Percentiles rank a stretch among this genome's conserved stretches.
These are phyloP conservation scores for Campopleginae sp. DNA, from an alignment of 2,888 invertebrate genomes.

Conservation along the genomic window DNA sequence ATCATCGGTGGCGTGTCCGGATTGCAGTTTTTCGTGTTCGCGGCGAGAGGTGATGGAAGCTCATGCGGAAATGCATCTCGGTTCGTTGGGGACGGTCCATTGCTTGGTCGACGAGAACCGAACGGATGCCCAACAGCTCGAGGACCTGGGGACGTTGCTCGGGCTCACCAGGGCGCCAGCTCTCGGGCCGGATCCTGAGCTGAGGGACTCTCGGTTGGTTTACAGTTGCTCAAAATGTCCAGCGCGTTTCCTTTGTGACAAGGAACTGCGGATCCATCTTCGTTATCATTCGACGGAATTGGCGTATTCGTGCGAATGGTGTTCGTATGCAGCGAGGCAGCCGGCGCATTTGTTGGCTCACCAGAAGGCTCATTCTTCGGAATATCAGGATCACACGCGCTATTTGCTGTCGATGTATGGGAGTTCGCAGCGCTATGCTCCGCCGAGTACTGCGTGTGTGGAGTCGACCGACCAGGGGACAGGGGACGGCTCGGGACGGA, in stretches of 20 bases:
- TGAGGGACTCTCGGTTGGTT: conserved; percentile 82
- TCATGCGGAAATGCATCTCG: conserved; percentile 91
- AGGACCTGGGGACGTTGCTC: conserved; percentile 77
- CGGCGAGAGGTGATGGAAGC: conserved; percentile 89
- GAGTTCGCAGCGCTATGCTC: conserved; percentile 87
- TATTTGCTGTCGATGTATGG: conserved; percentile 88
- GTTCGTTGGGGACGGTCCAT: conserved; percentile 89
- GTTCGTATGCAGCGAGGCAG: conserved; percentile 91
- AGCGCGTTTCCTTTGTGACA: conserved; percentile 91
- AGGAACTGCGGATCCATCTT: conserved; percentile 90
- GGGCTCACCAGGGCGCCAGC: conserved; percentile 75
- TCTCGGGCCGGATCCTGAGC: conserved; percentile 78
- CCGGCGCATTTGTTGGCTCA: conserved; percentile 89
- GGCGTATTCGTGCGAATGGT: conserved; percentile 90
- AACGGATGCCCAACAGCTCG: conserved; percentile 85
- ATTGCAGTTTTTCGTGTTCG: conserved; percentile 92
- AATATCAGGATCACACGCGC: conserved; percentile 92
- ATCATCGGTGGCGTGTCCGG: conserved; percentile 88
- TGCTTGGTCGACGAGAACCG: conserved; percentile 88
- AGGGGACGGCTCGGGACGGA: conserved; percentile 16
- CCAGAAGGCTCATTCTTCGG: conserved; percentile 90
- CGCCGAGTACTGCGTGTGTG: conserved; percentile 86
- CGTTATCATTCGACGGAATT: conserved; percentile 88
- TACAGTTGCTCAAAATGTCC: conserved; percentile 94
- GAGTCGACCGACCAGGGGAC: conserved; percentile 71